phyloP scores from a whole-genome alignment of 2,888 invertebrate genomes.

The Sympetrum striolatum region DNA sequence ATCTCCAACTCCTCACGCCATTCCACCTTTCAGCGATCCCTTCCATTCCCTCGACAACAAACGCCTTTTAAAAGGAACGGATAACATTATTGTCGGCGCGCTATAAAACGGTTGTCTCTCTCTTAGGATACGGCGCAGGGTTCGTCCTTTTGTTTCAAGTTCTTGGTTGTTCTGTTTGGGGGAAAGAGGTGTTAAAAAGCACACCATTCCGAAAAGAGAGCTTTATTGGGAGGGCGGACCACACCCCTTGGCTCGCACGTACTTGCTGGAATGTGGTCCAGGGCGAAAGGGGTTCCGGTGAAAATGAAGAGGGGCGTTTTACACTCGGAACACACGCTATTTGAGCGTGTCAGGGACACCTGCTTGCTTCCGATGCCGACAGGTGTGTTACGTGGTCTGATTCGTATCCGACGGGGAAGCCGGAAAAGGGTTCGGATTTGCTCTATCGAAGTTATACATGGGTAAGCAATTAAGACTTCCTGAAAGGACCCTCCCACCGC shows the following conservation, averaged over 20 bases:
- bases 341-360: not conserved
- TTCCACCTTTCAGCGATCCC: not conserved
- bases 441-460: not conserved
- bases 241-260: not conserved
- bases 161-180: not conserved
- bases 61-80: not conserved
- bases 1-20: not conserved
- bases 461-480: not conserved
- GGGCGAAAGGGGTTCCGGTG: not conserved
- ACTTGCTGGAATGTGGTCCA: slow-evolving; percentile 31
- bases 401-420: not conserved
- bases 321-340: not conserved
- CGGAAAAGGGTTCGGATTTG: not conserved
- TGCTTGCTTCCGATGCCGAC: not conserved
- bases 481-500: not conserved
- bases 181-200: not conserved
- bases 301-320: not conserved
- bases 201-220: not conserved
- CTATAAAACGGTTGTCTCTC: not conserved
- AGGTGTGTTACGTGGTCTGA: not conserved
- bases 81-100: not conserved
- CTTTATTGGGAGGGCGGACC: not conserved
- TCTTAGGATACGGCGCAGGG: not conserved
- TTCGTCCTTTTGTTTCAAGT: not conserved
- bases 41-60: not conserved